phyloP scores from a whole-genome alignment of 2,113 vertebrate genomes.

The Centropus unirufus region DNA sequence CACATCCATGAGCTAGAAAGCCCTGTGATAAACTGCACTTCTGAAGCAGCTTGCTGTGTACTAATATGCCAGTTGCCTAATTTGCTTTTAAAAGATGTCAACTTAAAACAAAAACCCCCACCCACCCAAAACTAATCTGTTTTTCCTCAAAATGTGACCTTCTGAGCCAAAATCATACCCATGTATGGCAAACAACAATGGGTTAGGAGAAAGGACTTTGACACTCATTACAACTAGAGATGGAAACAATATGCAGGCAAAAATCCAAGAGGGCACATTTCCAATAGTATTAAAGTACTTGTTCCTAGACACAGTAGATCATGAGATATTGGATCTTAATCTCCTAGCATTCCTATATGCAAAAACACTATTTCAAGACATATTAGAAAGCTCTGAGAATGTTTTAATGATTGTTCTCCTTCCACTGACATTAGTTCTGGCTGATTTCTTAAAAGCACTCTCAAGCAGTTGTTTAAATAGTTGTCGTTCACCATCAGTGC shows the following conservation, averaged over 20 bases:
- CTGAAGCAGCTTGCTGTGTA: neutral
- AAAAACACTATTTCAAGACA: neutral
- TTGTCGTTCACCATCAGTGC: neutral
- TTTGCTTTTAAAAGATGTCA: neutral
- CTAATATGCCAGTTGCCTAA: neutral
- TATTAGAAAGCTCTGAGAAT: conserved; percentile 17
- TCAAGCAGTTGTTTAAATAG: conserved; percentile 37
- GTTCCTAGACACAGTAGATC: conserved; percentile 40
- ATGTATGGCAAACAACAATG: conserved; percentile 19
- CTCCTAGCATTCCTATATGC: conserved; percentile 25
- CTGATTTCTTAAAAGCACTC: conserved; percentile 27
- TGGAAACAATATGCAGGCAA: conserved; percentile 34
- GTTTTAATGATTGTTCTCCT: conserved; percentile 25
- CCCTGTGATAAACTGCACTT: neutral
- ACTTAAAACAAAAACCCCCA: neutral
- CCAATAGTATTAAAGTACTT: conserved; percentile 54
- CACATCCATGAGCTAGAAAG: neutral
- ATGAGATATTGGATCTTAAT: conserved; percentile 55
- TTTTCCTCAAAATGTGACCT: neutral
- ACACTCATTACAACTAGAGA: conserved; percentile 9
- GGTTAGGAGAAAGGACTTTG: neutral
- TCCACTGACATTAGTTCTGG: conserved; percentile 14
- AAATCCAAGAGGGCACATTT: conserved; percentile 38
- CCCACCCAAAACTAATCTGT: neutral
- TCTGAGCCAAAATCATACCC: neutral